Evolutionary conservation across 2,888 invertebrate species (phyloP).

Genomic region (Rhyacophila evoluta): DNA sequence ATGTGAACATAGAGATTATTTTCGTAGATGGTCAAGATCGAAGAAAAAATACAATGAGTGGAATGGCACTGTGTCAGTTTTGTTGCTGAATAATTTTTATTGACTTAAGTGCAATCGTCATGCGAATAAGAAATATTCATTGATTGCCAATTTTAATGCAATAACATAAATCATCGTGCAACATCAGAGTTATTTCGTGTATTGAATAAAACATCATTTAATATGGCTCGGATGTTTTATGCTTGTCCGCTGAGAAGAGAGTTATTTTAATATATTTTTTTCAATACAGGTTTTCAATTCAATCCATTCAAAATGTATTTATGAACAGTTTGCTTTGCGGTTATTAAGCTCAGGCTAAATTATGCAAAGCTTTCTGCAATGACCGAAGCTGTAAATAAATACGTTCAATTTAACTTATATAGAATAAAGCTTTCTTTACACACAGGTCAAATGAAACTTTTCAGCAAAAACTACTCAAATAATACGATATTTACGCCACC

Average conservation of each 20-base stretch:
- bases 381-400: background rate
- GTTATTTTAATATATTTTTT: background rate
- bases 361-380: conserved; percentile 13
- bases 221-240: conserved; percentile 1
- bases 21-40: too few relatives aligned
- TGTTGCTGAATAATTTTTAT: too few relatives aligned
- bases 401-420: background rate
- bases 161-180: conserved; percentile 2
- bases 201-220: conserved; percentile 22
- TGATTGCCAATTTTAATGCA: background rate
- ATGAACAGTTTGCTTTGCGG: conserved; percentile 2
- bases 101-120: background rate
- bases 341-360: conserved; percentile 11
- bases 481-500: too few relatives aligned
- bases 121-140: background rate
- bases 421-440: too few relatives aligned
- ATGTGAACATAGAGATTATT: too few relatives aligned
- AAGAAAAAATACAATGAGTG: too few relatives aligned
- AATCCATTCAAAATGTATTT: background rate
- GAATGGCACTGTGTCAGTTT: too few relatives aligned
- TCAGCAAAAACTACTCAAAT: too few relatives aligned
- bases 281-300: conserved; percentile 11
- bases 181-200: background rate
- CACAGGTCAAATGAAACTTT: too few relatives aligned
- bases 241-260: background rate